A percentile compares a stretch with the other conserved stretches of the same genome.
phyloP scores from a whole-genome alignment of 2,113 vertebrate species.

The Tylochromis polylepis region DNA sequence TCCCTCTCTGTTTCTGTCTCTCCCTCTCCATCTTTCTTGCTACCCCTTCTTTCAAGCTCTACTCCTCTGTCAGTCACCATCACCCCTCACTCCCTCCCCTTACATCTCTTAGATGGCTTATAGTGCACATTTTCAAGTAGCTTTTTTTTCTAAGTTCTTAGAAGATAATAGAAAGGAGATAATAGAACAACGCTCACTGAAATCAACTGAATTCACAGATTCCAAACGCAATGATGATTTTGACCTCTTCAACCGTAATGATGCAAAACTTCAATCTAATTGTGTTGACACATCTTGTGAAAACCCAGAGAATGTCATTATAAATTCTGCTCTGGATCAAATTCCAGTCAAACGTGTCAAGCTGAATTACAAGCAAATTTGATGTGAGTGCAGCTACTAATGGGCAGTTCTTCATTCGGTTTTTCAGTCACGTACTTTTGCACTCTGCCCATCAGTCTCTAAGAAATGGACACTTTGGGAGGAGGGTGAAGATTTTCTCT shows the following conservation, averaged over 20 bases:
- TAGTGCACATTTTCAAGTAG: neutral
- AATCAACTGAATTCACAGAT: neutral
- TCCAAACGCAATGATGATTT: neutral
- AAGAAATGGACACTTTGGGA: neutral
- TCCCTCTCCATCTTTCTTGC: neutral
- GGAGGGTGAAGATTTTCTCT: neutral
- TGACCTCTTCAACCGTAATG: neutral
- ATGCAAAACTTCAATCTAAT: neutral
- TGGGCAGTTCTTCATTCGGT: constrained; percentile 14
- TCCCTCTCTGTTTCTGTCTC: neutral
- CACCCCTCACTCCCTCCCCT: neutral
- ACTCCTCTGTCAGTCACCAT: neutral
- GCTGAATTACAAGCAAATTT: constrained; percentile 29
- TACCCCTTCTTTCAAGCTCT: neutral
- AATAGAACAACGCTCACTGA: neutral
- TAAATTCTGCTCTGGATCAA: constrained; percentile 20
- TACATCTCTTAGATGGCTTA: neutral
- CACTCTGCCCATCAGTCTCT: neutral
- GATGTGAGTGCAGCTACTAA: constrained; percentile 12
- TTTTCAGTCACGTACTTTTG: neutral
- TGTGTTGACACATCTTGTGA: constrained; percentile 7
- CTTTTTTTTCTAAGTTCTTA: neutral
- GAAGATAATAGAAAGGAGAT: neutral
- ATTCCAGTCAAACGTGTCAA: constrained; percentile 47
- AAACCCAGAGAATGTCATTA: neutral